Evolutionary conservation across 1,140 invertebrate genomes (phyloP), one percentile per base, ranked within the genome.

Genomic region (Maniola jurtina): DNA sequence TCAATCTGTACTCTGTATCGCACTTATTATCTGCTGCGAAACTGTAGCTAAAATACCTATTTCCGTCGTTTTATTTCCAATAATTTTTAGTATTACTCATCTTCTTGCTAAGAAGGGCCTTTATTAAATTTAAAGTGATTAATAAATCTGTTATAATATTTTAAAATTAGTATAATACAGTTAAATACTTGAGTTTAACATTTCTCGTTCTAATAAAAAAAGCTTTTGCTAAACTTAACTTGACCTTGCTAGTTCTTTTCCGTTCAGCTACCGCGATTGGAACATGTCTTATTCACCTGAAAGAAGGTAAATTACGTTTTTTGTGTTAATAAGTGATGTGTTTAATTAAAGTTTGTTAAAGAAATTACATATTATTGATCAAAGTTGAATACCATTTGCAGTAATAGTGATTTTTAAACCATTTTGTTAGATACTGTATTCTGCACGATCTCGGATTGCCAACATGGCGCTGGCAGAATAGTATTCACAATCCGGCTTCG

Each of bases 211-310:
- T 65, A 64, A 52, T 66, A 72, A 80, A 80, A 83, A 86, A 89
- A 88, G 81, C 81, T 77, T 80, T 70, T 83, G 71, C 77, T 84
- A 89, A 80, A 85, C 84, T 84, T 81, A 86, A 89, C 84, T 90
- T 90, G 88, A 88, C 84, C 88, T 90, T 91, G 90, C 83, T 84
- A 91, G 92, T 93, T 93, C 93, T 94, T 95, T 95, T 93, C 93
- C 92, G 92, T 92, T 93, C 92, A 91, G 90, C 92, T 91, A 93
- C 92, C 91, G 92, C 92, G 91, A 94, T 93, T 93, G 91, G 92
- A 95, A 94, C 93, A 95, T 95, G 94, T 95, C 94, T 87, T 93
- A 93, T 93, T 92, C 93, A 83, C 89, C 92, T 87, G 94, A 95
- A 90, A 92, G 93, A 93, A 94, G 94, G 94, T 95, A 94, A 94